phyloP scores from a whole-genome alignment of 2,113 vertebrate genomes.

The Passer montanus region DNA sequence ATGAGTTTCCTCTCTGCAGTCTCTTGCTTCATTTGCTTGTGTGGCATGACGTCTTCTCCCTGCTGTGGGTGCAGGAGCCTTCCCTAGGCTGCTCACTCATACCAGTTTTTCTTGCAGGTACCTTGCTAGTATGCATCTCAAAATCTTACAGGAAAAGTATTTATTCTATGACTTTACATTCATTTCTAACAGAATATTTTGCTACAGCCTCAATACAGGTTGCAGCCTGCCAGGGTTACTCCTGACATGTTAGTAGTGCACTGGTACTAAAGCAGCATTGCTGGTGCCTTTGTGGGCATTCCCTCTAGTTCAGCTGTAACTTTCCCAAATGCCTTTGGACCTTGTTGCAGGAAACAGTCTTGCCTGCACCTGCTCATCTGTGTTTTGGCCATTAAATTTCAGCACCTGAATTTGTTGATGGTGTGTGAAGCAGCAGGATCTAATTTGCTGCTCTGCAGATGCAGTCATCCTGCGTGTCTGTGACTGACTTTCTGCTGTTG shows the following conservation, averaged over 20 bases:
- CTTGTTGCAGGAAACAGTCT: neutral
- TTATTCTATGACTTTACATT: neutral
- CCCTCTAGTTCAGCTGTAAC: neutral
- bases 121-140: neutral
- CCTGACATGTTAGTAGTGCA: neutral
- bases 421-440: neutral
- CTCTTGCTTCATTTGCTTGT: neutral
- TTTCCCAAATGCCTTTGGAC: neutral
- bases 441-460: neutral
- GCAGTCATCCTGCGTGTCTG: neutral
- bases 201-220: neutral
- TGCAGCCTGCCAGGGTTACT: neutral
- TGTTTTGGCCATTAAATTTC: neutral
- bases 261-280: neutral
- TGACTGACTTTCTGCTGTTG: neutral
- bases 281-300: neutral
- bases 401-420: neutral
- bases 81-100: neutral
- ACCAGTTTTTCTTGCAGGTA: neutral
- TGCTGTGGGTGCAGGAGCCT: neutral
- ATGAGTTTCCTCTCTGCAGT: conserved; percentile 13
- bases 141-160: neutral
- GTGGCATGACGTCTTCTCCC: neutral
- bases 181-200: neutral
- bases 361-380: neutral